Conservation (phyloP, 2,797 vertebrate genomes). For the Myotis daubentonii region DNA sequence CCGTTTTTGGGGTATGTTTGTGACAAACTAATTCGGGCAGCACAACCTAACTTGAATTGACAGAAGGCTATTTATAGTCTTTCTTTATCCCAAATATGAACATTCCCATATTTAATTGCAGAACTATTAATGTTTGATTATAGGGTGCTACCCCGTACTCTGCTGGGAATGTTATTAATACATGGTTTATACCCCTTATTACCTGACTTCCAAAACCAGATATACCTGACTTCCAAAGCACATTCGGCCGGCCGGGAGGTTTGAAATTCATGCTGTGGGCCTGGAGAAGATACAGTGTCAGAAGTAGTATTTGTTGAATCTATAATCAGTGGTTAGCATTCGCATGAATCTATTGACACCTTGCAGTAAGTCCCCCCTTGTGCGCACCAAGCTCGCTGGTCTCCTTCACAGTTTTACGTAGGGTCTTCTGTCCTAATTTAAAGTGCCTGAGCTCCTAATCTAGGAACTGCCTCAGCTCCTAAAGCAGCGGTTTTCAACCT, state of each 20-base stretch:
- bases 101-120: not conserved
- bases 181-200: not conserved
- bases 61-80: not conserved
- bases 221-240: not conserved
- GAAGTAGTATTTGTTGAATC: not conserved
- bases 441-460: conserved; percentile 15
- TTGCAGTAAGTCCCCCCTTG: not conserved
- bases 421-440: conserved; percentile 40
- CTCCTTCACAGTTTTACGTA: not conserved
- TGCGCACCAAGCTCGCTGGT: not conserved
- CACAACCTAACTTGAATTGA: conserved; percentile 30
- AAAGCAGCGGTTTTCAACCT: not conserved
- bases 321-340: not conserved
- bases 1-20: not conserved
- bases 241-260: not conserved
- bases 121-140: conserved; percentile 3
- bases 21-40: not conserved
- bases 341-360: not conserved
- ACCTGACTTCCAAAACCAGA: not conserved
- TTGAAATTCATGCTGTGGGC: not conserved
- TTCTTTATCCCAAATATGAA: not conserved
- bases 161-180: not conserved
- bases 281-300: not conserved
- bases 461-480: not conserved
- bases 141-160: not conserved